Evolutionary conservation across 2,113 vertebrate species (phyloP).

Genomic region (Myiagra hebetior): DNA sequence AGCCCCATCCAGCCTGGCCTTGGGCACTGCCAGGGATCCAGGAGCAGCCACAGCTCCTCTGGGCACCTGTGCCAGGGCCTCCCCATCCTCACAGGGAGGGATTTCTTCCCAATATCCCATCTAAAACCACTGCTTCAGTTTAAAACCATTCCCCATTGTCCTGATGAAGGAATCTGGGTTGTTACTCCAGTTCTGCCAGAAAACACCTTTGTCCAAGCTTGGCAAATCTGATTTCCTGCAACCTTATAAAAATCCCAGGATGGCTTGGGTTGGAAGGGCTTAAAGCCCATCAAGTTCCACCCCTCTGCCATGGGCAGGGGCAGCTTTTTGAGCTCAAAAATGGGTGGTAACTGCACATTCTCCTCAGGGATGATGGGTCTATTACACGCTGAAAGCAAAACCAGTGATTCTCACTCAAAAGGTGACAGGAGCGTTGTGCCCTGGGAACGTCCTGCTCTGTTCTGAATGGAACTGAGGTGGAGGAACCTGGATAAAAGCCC

Average conservation of each 20-base stretch:
- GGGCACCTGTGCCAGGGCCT: not conserved
- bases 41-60: not conserved
- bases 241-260: not conserved
- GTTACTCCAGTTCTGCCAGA: not conserved
- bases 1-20: accelerated
- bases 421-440: not conserved
- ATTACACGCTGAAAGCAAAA: not conserved
- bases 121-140: not conserved
- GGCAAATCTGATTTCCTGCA: not conserved
- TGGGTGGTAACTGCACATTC: accelerated
- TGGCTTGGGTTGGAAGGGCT: not conserved
- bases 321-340: not conserved
- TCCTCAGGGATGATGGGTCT: not conserved
- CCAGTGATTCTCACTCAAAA: not conserved
- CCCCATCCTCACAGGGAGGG: accelerated
- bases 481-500: not conserved
- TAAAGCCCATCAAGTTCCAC: not conserved
- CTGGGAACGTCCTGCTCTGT: not conserved
- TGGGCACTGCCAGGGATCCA: not conserved
- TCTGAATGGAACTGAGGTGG: not conserved
- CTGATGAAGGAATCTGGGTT: not conserved
- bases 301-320: not conserved
- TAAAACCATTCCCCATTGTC: not conserved
- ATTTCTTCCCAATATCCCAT: not conserved
- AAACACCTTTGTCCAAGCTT: not conserved